Evolutionary conservation across 1,140 invertebrate species (phyloP), one percentile per base, ranked within the genome.

Genomic region (Drosophila simulans): DNA sequence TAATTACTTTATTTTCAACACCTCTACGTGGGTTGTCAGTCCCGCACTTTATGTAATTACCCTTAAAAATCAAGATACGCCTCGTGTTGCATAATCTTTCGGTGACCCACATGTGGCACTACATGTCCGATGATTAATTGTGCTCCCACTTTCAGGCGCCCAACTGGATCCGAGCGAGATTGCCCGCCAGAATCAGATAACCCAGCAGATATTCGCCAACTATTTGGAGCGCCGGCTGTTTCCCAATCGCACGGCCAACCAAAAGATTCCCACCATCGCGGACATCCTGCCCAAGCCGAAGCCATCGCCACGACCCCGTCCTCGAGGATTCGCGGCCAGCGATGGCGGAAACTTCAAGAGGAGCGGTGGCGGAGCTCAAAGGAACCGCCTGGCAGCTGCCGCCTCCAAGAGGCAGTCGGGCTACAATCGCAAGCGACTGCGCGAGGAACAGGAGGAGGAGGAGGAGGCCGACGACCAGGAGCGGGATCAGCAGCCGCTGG

Each of bases 151-250:
- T 86, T 52, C 55, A 88, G 83, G 69, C 59, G 59, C 70, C 48
- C 76, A 86, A 56, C 62, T 92, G 93, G 95, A 94, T 91, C 74
- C 93, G 37, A 92, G 93, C 68, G 95, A 95, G 92, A 88, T 95
- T 86, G 94, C 94, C 76, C 92, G 95, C 46, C 95, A 96, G 93
- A 96, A 96, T 93, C 93, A 94, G 91, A 95, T 95, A 89, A 96
- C 95, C 17, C 93, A 95, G 89, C 94, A 95, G 92, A 95, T 96
- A 69, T 93, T 96, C 56, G 94, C 95, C 84, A 95, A 95, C 66
- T 96, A 94, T 84, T 93, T 96, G 54, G 95, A 95, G 90, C 94
- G 94, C 77, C 94, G 94, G 22, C 80, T 95, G 27, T 94, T 94
- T 83, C 93, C 93, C 10, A 90, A 93, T 70, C 93, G 93, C 13